Percentiles rank a stretch among this genome's conserved stretches.
Evolutionary conservation across 2,888 invertebrate species (phyloP).

Genomic region (Cephus runcator): DNA sequence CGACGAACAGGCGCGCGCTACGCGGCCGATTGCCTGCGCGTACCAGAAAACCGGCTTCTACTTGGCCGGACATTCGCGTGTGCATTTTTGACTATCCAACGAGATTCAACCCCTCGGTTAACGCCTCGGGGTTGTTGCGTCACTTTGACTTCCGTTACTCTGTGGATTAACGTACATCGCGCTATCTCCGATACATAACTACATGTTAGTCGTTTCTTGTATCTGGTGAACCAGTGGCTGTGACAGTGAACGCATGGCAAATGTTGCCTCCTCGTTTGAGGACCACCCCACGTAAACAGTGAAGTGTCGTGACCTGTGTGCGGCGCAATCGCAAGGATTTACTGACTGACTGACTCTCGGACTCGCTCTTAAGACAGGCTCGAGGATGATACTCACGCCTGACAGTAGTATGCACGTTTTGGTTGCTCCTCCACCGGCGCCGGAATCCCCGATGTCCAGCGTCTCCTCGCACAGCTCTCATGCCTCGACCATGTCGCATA

Average conservation of each 20-base stretch:
- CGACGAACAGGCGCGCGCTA: not conserved
- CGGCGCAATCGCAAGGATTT: not conserved
- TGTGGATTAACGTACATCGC: not conserved
- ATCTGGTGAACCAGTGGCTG: conserved; percentile 1
- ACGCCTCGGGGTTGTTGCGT: too few relatives aligned
- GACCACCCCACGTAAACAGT: conserved; percentile 18
- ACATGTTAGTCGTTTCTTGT: not conserved
- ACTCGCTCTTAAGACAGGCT: not conserved
- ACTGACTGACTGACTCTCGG: conserved; percentile 20
- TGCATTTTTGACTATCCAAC: not conserved
- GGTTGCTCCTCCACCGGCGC: conserved; percentile 66
- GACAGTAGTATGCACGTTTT: conserved; percentile 72
- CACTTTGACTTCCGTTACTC: not conserved
- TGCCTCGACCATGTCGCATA: conserved; percentile 33
- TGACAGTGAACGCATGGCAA: conserved; percentile 6
- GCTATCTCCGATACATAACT: too few relatives aligned
- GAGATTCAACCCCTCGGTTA: too few relatives aligned
- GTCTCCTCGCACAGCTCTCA: conserved; percentile 58
- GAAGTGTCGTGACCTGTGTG: conserved; percentile 42
- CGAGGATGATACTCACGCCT: conserved; percentile 74
- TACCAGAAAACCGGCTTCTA: not conserved
- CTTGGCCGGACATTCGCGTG: not conserved
- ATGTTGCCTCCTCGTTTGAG: not conserved
- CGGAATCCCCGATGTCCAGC: conserved; percentile 66
- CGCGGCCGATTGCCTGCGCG: not conserved